phyloP scores from a whole-genome alignment of 2,113 vertebrate species.

The Sminthopsis crassicaudata region DNA sequence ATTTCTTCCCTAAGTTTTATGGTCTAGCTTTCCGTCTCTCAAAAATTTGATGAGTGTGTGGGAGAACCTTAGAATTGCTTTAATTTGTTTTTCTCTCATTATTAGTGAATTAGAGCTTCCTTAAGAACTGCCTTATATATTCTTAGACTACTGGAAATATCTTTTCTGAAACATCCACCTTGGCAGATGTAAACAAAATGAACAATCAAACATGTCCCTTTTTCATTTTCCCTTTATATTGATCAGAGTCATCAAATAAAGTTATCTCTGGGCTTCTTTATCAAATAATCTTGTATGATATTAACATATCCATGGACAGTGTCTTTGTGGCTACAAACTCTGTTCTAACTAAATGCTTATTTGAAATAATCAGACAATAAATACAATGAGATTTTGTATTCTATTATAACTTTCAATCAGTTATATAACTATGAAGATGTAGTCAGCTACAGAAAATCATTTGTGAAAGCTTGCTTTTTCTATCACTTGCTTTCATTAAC shows the following conservation, averaged over 20 bases:
- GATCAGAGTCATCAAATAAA: background rate
- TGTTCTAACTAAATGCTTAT: background rate
- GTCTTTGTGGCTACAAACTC: background rate
- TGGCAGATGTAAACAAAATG: background rate
- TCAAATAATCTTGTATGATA: background rate
- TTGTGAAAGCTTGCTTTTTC: background rate
- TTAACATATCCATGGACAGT: background rate
- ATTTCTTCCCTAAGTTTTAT: background rate
- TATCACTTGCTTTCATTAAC: background rate
- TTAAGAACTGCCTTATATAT: background rate
- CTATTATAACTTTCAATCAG: background rate
- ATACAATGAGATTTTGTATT: background rate
- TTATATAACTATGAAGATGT: background rate
- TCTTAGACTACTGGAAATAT: background rate
- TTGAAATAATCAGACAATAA: background rate
- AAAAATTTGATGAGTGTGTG: background rate
- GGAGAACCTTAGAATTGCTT: background rate
- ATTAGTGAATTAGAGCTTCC: background rate
- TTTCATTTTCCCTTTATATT: background rate
- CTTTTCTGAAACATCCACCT: background rate
- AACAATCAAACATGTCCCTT: background rate
- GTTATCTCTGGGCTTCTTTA: background rate
- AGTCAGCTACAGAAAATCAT: background rate
- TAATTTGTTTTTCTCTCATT: slow-evolving; percentile 9
- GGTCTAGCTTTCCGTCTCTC: slow-evolving; percentile 28